phyloP scores from a whole-genome alignment of 2,888 invertebrate species.

The Eupithecia dodoneata region DNA sequence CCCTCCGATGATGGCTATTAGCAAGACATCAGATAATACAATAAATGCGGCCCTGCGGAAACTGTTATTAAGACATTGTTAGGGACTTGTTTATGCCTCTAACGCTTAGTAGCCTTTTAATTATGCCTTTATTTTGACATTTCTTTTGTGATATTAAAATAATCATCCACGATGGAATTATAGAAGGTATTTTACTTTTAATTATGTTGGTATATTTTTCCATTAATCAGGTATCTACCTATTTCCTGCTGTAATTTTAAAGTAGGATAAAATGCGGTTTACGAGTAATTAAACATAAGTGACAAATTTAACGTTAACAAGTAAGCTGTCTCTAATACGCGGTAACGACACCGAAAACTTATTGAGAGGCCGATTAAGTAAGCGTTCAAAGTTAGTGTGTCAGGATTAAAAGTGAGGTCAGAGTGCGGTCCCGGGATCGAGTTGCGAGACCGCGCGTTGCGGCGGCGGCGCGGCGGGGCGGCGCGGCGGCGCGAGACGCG shows the following conservation, averaged over 20 bases:
- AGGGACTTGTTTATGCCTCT: constrained; percentile 34
- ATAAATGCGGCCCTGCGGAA: constrained; percentile 65
- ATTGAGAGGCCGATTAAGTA: constrained; percentile 44
- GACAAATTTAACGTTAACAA: constrained; percentile 11
- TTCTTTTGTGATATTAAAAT: constrained; percentile 17
- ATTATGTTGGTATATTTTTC: neutral
- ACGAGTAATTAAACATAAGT: neutral
- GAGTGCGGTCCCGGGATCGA: constrained; percentile 44
- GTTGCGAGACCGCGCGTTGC: constrained; percentile 27
- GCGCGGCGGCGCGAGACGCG: constrained; percentile 32
- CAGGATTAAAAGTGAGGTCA: constrained; percentile 57
- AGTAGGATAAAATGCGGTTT: neutral
- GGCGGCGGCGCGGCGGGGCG: constrained; percentile 36
- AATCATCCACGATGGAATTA: constrained; percentile 6
- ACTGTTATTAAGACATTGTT: constrained; percentile 48
- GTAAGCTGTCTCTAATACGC: constrained; percentile 26
- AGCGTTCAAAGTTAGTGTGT: constrained; percentile 47
- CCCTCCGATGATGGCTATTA: constrained; percentile 77
- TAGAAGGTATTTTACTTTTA: neutral
- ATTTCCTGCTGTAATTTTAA: neutral
- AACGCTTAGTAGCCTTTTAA: constrained; percentile 31
- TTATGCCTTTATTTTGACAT: constrained; percentile 21
- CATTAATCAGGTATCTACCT: neutral
- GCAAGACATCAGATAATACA: constrained; percentile 75
- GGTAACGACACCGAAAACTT: constrained; percentile 31